Conservation (phyloP, 2,888 invertebrate species). For the Neoascia interrupta region DNA sequence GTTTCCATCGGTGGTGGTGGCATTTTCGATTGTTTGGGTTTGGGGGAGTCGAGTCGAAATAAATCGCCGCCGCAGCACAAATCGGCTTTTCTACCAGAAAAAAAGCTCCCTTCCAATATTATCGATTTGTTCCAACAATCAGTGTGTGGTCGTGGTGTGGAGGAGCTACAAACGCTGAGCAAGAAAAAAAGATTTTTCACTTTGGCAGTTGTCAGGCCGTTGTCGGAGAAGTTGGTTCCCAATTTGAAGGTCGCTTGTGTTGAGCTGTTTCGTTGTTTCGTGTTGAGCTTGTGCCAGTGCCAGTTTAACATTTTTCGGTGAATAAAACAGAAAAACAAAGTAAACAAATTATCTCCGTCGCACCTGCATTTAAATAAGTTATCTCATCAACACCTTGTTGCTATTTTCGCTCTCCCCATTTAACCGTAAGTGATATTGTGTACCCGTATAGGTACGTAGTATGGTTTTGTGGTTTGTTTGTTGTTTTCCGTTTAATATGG, state of each 20-base stretch:
- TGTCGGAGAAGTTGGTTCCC: too few relatives aligned
- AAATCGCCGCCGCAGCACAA: neutral
- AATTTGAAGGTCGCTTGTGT: too few relatives aligned
- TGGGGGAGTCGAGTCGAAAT: neutral
- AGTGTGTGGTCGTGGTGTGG: neutral
- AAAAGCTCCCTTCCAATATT: slow-evolving; percentile 32
- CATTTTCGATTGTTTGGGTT: neutral
- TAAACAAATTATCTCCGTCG: too few relatives aligned
- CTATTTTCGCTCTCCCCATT: neutral
- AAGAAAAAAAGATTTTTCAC: slow-evolving; percentile 2
- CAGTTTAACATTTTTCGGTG: too few relatives aligned
- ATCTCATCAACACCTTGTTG: neutral
- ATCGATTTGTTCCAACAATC: slow-evolving; percentile 40
- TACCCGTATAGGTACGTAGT: too few relatives aligned
- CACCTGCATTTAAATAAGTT: too few relatives aligned
- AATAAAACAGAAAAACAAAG: too few relatives aligned
- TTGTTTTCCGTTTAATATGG: neutral
- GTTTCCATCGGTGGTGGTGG: neutral
- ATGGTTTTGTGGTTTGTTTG: neutral
- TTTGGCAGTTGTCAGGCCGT: slow-evolving; percentile 8
- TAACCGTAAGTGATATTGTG: slow-evolving; percentile 14
- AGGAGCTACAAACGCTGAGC: neutral
- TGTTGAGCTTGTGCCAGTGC: neutral
- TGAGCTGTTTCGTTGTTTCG: neutral
- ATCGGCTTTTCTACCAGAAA: slow-evolving; percentile 6